phyloP scores from a whole-genome alignment of 2,113 vertebrate genomes.

The Thamnophis sirtalis region DNA sequence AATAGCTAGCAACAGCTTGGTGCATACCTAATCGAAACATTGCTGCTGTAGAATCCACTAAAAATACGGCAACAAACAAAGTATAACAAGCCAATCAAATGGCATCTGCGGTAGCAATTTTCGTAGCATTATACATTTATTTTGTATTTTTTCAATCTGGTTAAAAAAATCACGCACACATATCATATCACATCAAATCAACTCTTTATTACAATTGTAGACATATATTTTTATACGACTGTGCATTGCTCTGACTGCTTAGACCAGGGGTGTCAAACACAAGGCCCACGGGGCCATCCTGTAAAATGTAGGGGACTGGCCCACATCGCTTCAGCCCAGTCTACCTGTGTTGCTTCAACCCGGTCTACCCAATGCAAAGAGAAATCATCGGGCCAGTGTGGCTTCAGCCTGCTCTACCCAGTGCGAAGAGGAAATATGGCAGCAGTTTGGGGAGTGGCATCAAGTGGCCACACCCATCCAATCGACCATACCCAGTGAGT shows the following conservation, averaged over 20 bases:
- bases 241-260: neutral
- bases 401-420: no score
- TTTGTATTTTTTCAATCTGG: neutral
- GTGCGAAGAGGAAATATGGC: no score
- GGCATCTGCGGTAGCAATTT: neutral
- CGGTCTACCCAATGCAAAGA: no score
- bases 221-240: neutral
- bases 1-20: constrained; percentile 30
- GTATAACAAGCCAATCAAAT: neutral
- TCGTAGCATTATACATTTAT: neutral
- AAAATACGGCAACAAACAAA: constrained; percentile 26
- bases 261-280: neutral
- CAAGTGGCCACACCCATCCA: no score
- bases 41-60: neutral
- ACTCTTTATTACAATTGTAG: neutral
- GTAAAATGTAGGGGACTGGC: no score
- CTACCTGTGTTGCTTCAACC: no score
- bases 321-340: no score
- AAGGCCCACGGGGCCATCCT: no score
- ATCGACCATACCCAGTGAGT: no score
- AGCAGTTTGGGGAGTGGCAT: no score
- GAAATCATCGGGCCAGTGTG: no score
- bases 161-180: neutral
- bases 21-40: constrained; percentile 5
- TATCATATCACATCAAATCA: neutral